Evolutionary conservation across 92 coral and sea anemone genomes (phyloP), one percentile per base, ranked within the genome.

Genomic region (Palythoa caribaeorum): DNA sequence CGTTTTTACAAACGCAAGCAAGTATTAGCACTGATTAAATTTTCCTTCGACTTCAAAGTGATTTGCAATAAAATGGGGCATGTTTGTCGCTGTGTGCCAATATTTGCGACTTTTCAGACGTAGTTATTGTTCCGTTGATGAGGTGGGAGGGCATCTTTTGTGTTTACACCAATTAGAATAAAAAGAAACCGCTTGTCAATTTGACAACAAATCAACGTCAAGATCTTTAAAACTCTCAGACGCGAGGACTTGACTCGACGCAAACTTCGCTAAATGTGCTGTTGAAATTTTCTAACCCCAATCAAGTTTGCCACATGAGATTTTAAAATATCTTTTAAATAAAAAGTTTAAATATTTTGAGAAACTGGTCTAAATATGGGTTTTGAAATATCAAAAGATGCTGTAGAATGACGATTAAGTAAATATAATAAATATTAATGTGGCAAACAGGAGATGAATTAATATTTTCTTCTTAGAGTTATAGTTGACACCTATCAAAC

Each of bases 111-210:
- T 93, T 92, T 83, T 83, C 92, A 83, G 70, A 74, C 17, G 38
- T 87, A 84, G 70, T 40, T 74, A 87, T 89, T 95, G 94, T 89
- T 92, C 63, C 63, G 79, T 87, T 95, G 96, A 95, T 93, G 96
- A 95, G 96, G 90, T 84, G 94, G 98, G 98, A 88, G 98, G 96
- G 89, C 79, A 87, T 87, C 92, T 90, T 93, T 93, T 84, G 79
- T 38, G 51, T 37, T 86, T 87, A 72, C 79, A 87, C 96, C 98
- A 95, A 93, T 95, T 73, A 92, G 35, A 92, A 69, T 93, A 94
- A 95, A 95, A 94, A 79, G 92, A 78, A 68, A 86, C 65, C 53
- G 83, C 88, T 79, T 87, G 88, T 87, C 59, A 92, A 89, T 86
- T 74, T 80, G 96, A 85, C 88, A 74, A 68, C 40, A 54, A 72